Conservation (phyloP, 2,113 vertebrate genomes). For the Theristicus caerulescens region DNA sequence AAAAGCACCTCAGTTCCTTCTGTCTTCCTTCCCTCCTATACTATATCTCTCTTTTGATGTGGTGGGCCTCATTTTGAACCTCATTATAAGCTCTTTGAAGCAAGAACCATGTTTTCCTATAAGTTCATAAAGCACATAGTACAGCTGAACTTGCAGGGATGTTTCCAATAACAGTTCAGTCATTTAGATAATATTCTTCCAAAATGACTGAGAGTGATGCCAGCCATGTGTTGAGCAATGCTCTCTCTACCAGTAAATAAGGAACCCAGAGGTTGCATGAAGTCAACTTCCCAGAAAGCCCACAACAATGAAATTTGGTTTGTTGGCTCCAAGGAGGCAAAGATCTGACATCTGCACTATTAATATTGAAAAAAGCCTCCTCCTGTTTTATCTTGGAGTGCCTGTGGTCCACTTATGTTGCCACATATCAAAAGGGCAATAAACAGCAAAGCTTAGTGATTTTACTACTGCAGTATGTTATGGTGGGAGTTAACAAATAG, state of each 20-base stretch:
- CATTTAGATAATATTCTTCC: conserved; percentile 36
- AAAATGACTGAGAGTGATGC: conserved; percentile 6
- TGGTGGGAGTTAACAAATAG: conserved; percentile 53
- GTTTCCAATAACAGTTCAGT: conserved; percentile 55
- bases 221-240: conserved; percentile 55
- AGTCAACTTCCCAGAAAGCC: conserved; percentile 35
- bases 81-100: conserved; percentile 60
- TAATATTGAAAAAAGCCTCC: conserved; percentile 32
- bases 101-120: not conserved
- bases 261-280: not conserved
- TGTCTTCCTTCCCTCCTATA: not conserved
- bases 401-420: conserved; percentile 52
- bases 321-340: conserved; percentile 15
- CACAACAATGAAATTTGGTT: conserved; percentile 34
- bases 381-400: conserved; percentile 52
- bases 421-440: conserved; percentile 52
- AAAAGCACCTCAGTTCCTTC: conserved; percentile 25
- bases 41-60: conserved; percentile 43
- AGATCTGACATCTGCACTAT: conserved; percentile 35
- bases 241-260: conserved; percentile 3
- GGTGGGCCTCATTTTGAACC: conserved; percentile 28
- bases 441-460: conserved; percentile 60
- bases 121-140: conserved; percentile 14
- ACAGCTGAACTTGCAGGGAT: conserved; percentile 42
- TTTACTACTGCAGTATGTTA: conserved; percentile 47